These are phyloP conservation scores for Podotricha telesiphe DNA, from an alignment of 2,888 invertebrate species.

Conservation along the genomic window DNA sequence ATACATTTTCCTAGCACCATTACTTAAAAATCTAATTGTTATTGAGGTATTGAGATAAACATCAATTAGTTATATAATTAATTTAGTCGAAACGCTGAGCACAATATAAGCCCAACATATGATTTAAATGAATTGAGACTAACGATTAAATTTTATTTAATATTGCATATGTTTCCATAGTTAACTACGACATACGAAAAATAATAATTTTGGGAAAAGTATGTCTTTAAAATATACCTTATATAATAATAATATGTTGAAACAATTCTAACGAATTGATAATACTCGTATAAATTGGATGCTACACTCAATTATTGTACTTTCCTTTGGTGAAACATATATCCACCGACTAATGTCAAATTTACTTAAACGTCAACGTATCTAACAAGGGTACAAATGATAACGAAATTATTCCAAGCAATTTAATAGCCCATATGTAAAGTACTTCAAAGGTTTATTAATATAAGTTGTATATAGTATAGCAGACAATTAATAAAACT, in stretches of 20 bases:
- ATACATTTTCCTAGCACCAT: too few relatives aligned
- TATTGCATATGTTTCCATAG: not conserved
- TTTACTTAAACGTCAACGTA: not conserved
- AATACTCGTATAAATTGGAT: not conserved
- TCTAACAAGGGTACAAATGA: conserved; percentile 4
- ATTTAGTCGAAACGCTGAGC: not conserved
- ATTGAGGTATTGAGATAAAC: too few relatives aligned
- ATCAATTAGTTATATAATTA: too few relatives aligned
- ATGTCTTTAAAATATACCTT: not conserved
- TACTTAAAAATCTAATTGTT: too few relatives aligned
- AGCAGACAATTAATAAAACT: not conserved
- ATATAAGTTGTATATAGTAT: not conserved
- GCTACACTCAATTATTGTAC: not conserved
- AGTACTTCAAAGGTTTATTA: conserved; percentile 1
- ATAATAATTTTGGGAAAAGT: not conserved
- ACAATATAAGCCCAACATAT: not conserved
- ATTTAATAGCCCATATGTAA: not conserved
- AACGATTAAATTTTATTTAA: not conserved
- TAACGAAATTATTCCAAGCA: not conserved
- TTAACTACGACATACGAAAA: not conserved
- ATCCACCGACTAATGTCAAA: not conserved
- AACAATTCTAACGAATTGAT: not conserved
- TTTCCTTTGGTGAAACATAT: not conserved
- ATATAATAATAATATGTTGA: not conserved
- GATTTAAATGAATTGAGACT: not conserved